Percentiles rank a stretch among this genome's conserved stretches.
Evolutionary conservation across 2,113 vertebrate genomes (phyloP).

Genomic region (Ancistrus triradiatus): DNA sequence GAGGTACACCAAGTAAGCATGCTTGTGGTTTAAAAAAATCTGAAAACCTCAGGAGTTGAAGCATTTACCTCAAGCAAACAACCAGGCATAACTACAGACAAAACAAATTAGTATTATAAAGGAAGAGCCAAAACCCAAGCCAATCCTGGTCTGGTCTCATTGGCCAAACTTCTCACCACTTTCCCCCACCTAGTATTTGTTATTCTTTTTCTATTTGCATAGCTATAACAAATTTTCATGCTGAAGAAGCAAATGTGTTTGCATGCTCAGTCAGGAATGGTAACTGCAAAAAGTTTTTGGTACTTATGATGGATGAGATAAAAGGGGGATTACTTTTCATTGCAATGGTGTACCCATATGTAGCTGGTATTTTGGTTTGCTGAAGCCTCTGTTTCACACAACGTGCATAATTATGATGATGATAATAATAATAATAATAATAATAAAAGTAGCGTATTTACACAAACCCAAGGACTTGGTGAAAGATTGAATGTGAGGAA

Average conservation of each 20-base stretch:
- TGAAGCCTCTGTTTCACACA: too few species aligned
- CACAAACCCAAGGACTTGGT: too few species aligned
- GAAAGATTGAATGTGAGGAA: too few species aligned
- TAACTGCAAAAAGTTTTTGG: slow-evolving; percentile 39
- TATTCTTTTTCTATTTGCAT: slow-evolving; percentile 66
- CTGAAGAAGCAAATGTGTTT: slow-evolving; percentile 52
- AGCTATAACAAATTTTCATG: slow-evolving; percentile 61
- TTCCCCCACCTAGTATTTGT: slow-evolving; percentile 43
- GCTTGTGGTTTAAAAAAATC: slow-evolving; percentile 36
- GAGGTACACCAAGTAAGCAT: slow-evolving; percentile 24
- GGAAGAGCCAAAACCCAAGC: slow-evolving; percentile 58
- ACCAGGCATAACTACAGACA: slow-evolving; percentile 63
- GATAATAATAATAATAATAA: too few species aligned
- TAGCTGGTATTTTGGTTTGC: too few species aligned
- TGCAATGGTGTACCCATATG: too few species aligned
- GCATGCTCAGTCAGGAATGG: slow-evolving; percentile 16
- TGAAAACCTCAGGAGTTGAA: slow-evolving; percentile 45
- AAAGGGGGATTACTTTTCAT: too few species aligned
- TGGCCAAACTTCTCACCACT: slow-evolving; percentile 51
- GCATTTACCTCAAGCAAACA: slow-evolving; percentile 61
- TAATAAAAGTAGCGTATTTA: too few species aligned
- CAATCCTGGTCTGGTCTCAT: slow-evolving; percentile 50
- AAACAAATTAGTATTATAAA: slow-evolving; percentile 65
- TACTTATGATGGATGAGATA: too few species aligned
- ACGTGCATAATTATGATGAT: too few species aligned